Base-by-base conservation (phyloP, 2,888 invertebrate species). In the Stenchaetothrips biformis region DNA sequence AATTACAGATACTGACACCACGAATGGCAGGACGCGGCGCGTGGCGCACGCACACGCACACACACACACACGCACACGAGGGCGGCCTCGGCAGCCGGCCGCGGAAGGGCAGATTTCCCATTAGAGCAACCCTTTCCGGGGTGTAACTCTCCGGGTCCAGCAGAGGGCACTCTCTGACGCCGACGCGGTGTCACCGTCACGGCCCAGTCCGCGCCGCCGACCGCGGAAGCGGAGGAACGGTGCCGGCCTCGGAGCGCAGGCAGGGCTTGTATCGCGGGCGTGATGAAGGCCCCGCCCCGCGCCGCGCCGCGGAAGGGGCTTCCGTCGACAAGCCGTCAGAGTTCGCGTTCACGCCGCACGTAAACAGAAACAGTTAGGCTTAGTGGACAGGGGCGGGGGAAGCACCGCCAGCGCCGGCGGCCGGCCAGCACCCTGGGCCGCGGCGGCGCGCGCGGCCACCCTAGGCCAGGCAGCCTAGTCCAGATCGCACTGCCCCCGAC, bases 121-220 rank as follows among this genome's bases (percentile, higher is more conserved):
- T 37, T 37, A 37, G 37, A 37, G 79, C 79, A 2, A 83, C 62
- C 18, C 82, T 81, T 78, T 83, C 83, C 1, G 82, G 81, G 1
- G 80, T 59, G 37, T 83, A 83, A 59, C 83, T 83, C 21, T 83
- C 83, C 11, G 83, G 83, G 77, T 83, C 83, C 78, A 82, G 83
- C 8, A 48, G 62, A 37, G 37, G 37, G 37, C 37, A 37, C 37
- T 37, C 37, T 37, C 37, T 37, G 37, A 37, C 37, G 37, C 37
- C 37, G 37, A 37, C 37, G 37, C 37, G 37, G 37, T 37, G 37
- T 37, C 37, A 4, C 37, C 37, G 37, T 37, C 37, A 37, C 37
- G 2, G 37, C 37, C 37, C 2, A 37, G 37, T 37, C 37, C 37
- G 37, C 1, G 37, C 37, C 37, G 37, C 37, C 37, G 37, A 37